Evolutionary conservation across 2,888 invertebrate species (phyloP).

Genomic region (Scrobipalpa costella): DNA sequence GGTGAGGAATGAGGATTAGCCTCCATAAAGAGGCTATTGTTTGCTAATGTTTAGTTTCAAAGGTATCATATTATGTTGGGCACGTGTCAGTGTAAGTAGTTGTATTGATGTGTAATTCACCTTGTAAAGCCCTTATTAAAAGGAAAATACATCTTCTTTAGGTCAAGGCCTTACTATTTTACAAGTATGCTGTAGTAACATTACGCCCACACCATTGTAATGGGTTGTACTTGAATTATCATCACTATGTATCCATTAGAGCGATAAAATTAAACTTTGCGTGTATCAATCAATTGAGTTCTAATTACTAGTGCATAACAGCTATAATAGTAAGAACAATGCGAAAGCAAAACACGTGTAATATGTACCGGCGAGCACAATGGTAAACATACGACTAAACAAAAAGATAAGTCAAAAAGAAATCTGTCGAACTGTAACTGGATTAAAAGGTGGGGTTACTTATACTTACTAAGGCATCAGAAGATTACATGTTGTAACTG

Average conservation of each 20-base stretch:
- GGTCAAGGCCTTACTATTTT: slow-evolving; percentile 50
- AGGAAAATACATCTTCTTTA: slow-evolving; percentile 42
- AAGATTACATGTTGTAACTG: neutral
- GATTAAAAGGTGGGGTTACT: slow-evolving; percentile 15
- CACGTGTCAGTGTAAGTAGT: slow-evolving; percentile 37
- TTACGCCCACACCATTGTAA: slow-evolving; percentile 27
- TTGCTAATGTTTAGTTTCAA: slow-evolving; percentile 43
- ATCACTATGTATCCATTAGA: slow-evolving; percentile 30
- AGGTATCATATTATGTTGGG: slow-evolving; percentile 40
- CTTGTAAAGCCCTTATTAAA: slow-evolving; percentile 41
- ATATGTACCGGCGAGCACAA: slow-evolving; percentile 8
- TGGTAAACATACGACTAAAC: slow-evolving; percentile 16
- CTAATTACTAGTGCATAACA: slow-evolving; percentile 30
- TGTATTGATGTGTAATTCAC: slow-evolving; percentile 36
- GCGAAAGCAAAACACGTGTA: slow-evolving; percentile 19
- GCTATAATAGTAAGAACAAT: slow-evolving; percentile 17
- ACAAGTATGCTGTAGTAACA: slow-evolving; percentile 26
- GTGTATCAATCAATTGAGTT: slow-evolving; percentile 31
- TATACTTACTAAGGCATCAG: slow-evolving; percentile 17
- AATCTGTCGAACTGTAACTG: slow-evolving; percentile 19
- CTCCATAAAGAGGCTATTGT: slow-evolving; percentile 47
- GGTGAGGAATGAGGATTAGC: slow-evolving; percentile 33
- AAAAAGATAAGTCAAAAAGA: slow-evolving; percentile 7
- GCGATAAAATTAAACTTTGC: slow-evolving; percentile 30
- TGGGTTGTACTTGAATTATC: slow-evolving; percentile 20